Conservation (phyloP, 2,113 vertebrate genomes). For the Sphaerodactylus townsendi region DNA sequence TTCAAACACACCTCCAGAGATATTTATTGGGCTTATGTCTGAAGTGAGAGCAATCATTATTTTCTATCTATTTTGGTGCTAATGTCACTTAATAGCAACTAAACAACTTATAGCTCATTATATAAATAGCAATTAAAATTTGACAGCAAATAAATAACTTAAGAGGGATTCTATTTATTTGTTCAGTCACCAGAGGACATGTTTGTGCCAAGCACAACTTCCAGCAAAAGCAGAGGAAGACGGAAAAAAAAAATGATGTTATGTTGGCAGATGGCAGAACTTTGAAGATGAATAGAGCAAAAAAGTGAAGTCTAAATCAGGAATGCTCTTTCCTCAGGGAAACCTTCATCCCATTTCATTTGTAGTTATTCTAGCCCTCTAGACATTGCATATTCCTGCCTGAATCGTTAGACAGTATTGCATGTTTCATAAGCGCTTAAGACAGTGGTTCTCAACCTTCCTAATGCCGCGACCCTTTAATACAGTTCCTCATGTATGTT, state of each 20-base stretch:
- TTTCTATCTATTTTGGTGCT: slow-evolving; percentile 51
- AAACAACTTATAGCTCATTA: slow-evolving; percentile 66
- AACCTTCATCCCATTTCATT: background rate
- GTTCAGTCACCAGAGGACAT: slow-evolving; percentile 52
- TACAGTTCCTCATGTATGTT: too few species aligned
- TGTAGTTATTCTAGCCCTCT: background rate
- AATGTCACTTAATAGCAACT: slow-evolving; percentile 58
- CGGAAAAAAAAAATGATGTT: slow-evolving; percentile 56
- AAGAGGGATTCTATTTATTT: slow-evolving; percentile 69
- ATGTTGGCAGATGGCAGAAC: slow-evolving; percentile 32
- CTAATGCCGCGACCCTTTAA: too few species aligned
- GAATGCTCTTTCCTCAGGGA: background rate
- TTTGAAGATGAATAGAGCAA: slow-evolving; percentile 44
- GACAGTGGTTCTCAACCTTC: too few species aligned
- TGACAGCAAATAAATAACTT: slow-evolving; percentile 68
- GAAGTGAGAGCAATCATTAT: slow-evolving; percentile 49
- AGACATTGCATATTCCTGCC: background rate
- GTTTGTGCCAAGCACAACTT: slow-evolving; percentile 67
- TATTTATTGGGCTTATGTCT: slow-evolving; percentile 63
- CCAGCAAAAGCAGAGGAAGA: slow-evolving; percentile 48
- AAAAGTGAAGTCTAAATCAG: slow-evolving; percentile 1
- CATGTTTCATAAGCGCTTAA: background rate
- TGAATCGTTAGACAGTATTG: background rate
- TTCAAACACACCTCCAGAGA: slow-evolving; percentile 59
- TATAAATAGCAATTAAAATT: slow-evolving; percentile 70